phyloP scores from a whole-genome alignment of 2,797 vertebrate species.

The Apogon talboti region DNA sequence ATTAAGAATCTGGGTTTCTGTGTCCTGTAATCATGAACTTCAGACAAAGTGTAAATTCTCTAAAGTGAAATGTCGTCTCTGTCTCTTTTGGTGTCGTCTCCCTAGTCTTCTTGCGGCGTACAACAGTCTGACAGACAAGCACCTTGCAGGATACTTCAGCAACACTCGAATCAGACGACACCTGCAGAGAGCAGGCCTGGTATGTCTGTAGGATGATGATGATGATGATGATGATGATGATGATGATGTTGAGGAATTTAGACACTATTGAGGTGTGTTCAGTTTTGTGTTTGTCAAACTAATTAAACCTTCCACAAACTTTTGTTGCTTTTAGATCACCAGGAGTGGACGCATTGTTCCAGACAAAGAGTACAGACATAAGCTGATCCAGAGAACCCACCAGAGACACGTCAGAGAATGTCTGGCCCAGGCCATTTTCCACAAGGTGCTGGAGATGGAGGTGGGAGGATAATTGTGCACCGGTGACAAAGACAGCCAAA shows the following conservation, averaged over 20 bases:
- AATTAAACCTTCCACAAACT: background rate
- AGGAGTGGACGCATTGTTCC: constrained; percentile 92
- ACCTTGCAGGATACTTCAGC: constrained; percentile 93
- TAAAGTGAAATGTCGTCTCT: background rate
- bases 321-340: constrained; percentile 85
- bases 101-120: constrained; percentile 89
- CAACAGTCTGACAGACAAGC: constrained; percentile 96
- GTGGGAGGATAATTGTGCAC: constrained; percentile 71
- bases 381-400: constrained; percentile 86
- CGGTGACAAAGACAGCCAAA: constrained; percentile 1
- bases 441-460: constrained; percentile 93
- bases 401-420: constrained; percentile 87
- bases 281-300: background rate
- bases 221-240: constrained; percentile 20
- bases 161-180: constrained; percentile 90
- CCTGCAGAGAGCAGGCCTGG: constrained; percentile 93
- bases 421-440: constrained; percentile 90
- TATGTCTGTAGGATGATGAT: constrained; percentile 70
- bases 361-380: constrained; percentile 91
- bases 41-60: background rate
- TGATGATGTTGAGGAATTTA: background rate
- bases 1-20: constrained; percentile 46
- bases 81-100: constrained; percentile 45
- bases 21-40: constrained; percentile 38
- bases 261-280: no score